Evolutionary conservation across 1,140 invertebrate species (phyloP).

Genomic region (Gryllus bimaculatus): DNA sequence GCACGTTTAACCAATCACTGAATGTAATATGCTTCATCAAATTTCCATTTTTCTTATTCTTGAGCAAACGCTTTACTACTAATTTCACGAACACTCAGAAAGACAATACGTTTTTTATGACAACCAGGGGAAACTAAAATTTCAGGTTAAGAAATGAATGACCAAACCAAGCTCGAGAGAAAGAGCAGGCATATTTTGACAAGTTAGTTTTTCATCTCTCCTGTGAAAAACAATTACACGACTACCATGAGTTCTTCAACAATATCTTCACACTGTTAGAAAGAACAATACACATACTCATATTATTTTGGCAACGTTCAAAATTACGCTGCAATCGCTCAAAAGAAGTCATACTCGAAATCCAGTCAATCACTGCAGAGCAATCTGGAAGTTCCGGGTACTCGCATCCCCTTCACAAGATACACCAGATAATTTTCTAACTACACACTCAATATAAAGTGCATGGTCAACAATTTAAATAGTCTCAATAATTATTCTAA

Average conservation of each 20-base stretch:
- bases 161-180: too few relatives aligned
- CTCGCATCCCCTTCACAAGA: not conserved
- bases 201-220: too few relatives aligned
- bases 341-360: slow-evolving; percentile 68
- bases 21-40: slow-evolving; percentile 22
- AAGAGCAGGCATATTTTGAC: too few relatives aligned
- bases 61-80: not conserved
- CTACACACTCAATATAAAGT: not conserved
- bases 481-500: too few relatives aligned
- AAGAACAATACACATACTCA: too few relatives aligned
- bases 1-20: slow-evolving; percentile 52
- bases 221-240: too few relatives aligned
- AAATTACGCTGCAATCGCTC: slow-evolving; percentile 66
- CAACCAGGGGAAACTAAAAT: too few relatives aligned
- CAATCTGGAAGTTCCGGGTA: slow-evolving; percentile 49
- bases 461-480: not conserved
- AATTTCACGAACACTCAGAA: slow-evolving; percentile 9
- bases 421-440: not conserved
- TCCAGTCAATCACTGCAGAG: slow-evolving; percentile 46
- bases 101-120: not conserved
- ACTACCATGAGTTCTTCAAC: too few relatives aligned
- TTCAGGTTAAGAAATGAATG: too few relatives aligned
- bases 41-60: not conserved
- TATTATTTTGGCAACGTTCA: not conserved
- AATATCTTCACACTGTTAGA: too few relatives aligned